These are phyloP conservation scores for Capreolus pygargus DNA, from an alignment of 2,113 vertebrate genomes.

Conservation along the genomic window DNA sequence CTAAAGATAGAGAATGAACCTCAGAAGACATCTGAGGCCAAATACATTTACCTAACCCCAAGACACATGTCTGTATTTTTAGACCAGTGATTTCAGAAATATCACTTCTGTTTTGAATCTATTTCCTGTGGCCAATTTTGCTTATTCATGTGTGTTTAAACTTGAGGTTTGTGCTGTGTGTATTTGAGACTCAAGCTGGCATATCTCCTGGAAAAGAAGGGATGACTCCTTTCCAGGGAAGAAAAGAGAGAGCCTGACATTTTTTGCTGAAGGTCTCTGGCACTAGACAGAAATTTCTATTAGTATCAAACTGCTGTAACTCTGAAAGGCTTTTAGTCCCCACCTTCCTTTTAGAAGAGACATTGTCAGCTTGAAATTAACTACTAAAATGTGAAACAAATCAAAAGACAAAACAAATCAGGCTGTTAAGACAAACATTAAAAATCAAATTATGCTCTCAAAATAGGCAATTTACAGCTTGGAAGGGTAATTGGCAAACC, in stretches of 20 bases:
- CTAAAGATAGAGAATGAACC: not conserved
- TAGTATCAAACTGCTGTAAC: not conserved
- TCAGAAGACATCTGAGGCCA: constrained; percentile 11
- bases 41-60: not conserved
- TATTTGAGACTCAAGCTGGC: constrained; percentile 23
- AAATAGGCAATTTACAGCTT: constrained; percentile 77
- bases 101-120: constrained; percentile 14
- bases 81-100: constrained; percentile 20
- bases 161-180: not conserved
- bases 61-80: constrained; percentile 10
- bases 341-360: constrained; percentile 67
- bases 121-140: constrained; percentile 16
- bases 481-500: constrained; percentile 73
- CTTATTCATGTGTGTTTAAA: constrained; percentile 40
- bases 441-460: constrained; percentile 76
- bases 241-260: not conserved
- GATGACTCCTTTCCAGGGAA: not conserved
- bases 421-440: constrained; percentile 74
- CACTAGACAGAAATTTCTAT: constrained; percentile 44
- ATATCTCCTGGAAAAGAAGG: constrained; percentile 11
- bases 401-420: constrained; percentile 77
- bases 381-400: constrained; percentile 76
- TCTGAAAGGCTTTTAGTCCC: constrained; percentile 16
- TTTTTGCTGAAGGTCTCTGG: not conserved
- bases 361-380: constrained; percentile 68